phyloP scores from a whole-genome alignment of 2,113 vertebrate genomes.

The Syngnathus scovelli region DNA sequence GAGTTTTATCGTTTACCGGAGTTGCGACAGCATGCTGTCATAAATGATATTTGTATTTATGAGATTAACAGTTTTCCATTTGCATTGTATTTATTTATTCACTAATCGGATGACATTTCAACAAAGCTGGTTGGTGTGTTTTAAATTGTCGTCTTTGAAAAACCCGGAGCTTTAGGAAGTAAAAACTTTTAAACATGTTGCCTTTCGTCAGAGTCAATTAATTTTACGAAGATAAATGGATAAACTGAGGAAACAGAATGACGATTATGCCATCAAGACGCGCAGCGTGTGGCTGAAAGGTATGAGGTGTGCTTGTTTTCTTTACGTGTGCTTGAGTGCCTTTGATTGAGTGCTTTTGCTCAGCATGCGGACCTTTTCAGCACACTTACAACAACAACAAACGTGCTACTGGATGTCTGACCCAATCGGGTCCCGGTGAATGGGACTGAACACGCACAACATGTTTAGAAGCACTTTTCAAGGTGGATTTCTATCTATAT shows the following conservation, averaged over 20 bases:
- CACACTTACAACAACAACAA: background rate
- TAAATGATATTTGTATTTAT: too few species aligned
- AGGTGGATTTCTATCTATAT: conserved; percentile 88
- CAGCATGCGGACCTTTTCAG: background rate
- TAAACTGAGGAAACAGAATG: background rate
- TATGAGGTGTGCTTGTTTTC: conserved; percentile 5
- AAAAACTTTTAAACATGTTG: background rate
- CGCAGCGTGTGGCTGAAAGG: background rate
- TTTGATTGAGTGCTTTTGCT: conserved; percentile 2
- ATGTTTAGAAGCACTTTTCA: conserved; percentile 98
- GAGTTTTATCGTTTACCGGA: background rate
- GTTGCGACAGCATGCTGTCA: too few species aligned
- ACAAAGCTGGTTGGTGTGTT: too few species aligned
- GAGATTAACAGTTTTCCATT: too few species aligned
- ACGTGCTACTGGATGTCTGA: background rate
- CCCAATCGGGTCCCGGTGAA: background rate
- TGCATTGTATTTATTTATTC: too few species aligned
- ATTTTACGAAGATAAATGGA: background rate
- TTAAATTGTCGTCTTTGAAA: background rate
- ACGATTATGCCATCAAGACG: background rate
- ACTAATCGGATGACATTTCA: too few species aligned
- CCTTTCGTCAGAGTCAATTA: background rate
- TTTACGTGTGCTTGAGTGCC: background rate
- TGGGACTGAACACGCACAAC: background rate
- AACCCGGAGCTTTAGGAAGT: background rate